Conservation (phyloP, 1,140 invertebrate species). For the Apis laboriosa region DNA sequence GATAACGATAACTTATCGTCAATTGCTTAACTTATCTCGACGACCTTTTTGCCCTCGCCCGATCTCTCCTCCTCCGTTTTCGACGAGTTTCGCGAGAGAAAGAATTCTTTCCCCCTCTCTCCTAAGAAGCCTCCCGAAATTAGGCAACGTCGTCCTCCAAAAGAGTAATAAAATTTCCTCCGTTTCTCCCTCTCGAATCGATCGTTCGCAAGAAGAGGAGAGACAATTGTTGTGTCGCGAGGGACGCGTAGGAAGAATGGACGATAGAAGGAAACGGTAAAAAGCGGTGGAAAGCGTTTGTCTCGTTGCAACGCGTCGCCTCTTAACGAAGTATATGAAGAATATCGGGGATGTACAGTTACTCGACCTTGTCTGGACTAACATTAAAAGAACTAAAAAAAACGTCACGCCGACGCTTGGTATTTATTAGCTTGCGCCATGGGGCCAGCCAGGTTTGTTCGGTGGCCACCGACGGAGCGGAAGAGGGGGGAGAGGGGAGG, state of each 20-base stretch:
- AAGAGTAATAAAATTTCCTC: neutral
- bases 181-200: too few relatives aligned
- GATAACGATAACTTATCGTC: constrained; percentile 69
- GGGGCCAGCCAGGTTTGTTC: constrained; percentile 20
- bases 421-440: constrained; percentile 67
- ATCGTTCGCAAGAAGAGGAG: too few relatives aligned
- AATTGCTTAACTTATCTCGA: constrained; percentile 67
- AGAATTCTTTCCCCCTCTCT: too few relatives aligned
- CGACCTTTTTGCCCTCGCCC: constrained; percentile 63
- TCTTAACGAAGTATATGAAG: constrained; percentile 37
- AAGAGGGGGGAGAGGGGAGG: neutral
- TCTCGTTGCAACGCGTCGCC: neutral
- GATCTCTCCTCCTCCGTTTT: neutral
- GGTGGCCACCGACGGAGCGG: constrained; percentile 39
- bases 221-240: neutral
- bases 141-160: neutral
- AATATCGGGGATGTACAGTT: constrained; percentile 71
- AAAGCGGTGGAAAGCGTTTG: constrained; percentile 1
- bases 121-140: neutral
- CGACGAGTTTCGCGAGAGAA: too few relatives aligned
- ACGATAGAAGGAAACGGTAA: neutral
- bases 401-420: constrained; percentile 66
- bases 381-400: constrained; percentile 66
- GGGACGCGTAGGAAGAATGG: too few relatives aligned
- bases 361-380: constrained; percentile 76